Percentiles rank a stretch among this genome's conserved stretches.
These are phyloP conservation scores for Colistium nudipinnis DNA, from an alignment of 2,113 vertebrate genomes.

Conservation along the genomic window DNA sequence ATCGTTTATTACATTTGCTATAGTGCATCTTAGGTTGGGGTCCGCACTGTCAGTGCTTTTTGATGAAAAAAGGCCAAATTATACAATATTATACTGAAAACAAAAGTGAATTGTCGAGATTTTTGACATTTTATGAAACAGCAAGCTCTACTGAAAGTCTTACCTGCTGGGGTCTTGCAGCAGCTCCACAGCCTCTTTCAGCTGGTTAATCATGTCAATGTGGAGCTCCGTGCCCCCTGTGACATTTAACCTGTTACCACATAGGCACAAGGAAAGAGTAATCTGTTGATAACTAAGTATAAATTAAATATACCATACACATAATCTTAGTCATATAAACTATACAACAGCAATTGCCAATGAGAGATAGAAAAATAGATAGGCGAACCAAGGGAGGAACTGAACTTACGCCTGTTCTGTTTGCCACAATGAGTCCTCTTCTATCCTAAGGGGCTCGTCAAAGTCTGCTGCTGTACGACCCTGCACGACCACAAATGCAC, in stretches of 20 bases:
- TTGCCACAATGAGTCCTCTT: slow-evolving; percentile 89
- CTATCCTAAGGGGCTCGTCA: slow-evolving; percentile 92
- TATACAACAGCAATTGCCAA: not conserved
- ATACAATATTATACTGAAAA: no score
- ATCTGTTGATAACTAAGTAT: not conserved
- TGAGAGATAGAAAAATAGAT: not conserved
- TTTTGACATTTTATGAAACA: no score
- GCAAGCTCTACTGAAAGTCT: no score
- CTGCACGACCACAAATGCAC: slow-evolving; percentile 71
- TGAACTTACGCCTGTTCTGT: slow-evolving; percentile 79
- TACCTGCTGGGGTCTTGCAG: slow-evolving; percentile 89
- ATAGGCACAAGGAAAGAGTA: not conserved
- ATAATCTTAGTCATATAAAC: not conserved
- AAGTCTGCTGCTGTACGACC: slow-evolving; percentile 83
- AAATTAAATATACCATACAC: no score
- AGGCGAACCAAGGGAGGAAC: no score
- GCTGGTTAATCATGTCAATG: slow-evolving; percentile 87
- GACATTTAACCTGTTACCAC: slow-evolving; percentile 81
- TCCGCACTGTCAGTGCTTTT: no score
- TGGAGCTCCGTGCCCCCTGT: slow-evolving; percentile 78
- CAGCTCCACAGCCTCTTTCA: slow-evolving; percentile 89
- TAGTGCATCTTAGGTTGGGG: no score
- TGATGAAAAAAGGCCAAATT: no score
- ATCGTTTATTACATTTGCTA: no score
- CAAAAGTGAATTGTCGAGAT: no score